Conservation (phyloP, 2,113 vertebrate genomes). For the Nibea albiflora region DNA sequence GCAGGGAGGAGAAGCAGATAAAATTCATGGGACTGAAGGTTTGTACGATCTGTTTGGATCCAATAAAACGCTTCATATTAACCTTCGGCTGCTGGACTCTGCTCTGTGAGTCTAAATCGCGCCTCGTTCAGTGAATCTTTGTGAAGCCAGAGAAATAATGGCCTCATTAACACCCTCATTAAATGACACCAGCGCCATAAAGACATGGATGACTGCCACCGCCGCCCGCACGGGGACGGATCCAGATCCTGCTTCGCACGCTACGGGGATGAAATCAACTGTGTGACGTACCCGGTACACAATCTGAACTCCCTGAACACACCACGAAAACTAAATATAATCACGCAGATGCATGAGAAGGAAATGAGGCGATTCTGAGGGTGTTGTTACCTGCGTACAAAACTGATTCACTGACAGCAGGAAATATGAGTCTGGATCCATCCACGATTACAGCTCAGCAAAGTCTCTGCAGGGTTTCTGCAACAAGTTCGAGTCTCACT, state of each 20-base stretch:
- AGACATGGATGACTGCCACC: slow-evolving; percentile 19
- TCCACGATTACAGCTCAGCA: not conserved
- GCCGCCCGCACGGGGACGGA: not conserved
- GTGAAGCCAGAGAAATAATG: slow-evolving; percentile 23
- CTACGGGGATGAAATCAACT: not conserved
- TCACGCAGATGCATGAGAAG: not conserved
- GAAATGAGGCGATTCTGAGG: not conserved
- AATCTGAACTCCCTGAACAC: no score
- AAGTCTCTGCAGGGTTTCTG: not conserved
- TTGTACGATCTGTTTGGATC: not conserved
- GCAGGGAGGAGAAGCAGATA: no score
- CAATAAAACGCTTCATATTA: not conserved
- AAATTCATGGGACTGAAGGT: no score
- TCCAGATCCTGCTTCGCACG: not conserved
- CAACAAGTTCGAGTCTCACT: not conserved
- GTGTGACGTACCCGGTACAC: not conserved
- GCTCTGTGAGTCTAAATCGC: slow-evolving; percentile 1
- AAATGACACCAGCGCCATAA: slow-evolving; percentile 15
- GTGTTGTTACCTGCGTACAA: not conserved
- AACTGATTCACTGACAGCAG: not conserved
- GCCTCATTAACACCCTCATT: slow-evolving; percentile 53
- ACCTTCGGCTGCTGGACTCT: not conserved
- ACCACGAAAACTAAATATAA: not conserved
- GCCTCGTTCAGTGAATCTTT: not conserved
- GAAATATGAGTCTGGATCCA: not conserved